Evolutionary conservation across 2,113 vertebrate species (phyloP).

Genomic region (Cariama cristata): DNA sequence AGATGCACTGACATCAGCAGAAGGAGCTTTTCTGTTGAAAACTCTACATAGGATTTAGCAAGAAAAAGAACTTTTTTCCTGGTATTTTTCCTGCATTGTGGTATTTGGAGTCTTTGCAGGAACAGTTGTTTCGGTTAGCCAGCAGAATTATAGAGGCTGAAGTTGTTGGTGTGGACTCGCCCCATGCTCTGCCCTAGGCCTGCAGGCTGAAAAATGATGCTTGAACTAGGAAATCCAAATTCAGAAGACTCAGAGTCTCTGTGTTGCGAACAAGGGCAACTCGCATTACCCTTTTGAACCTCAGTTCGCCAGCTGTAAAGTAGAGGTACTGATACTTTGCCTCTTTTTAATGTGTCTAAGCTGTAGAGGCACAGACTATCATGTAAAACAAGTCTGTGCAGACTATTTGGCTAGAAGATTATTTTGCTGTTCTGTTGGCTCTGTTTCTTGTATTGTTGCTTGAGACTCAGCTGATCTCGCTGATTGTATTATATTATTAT

Average conservation of each 20-base stretch:
- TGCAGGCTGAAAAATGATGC: neutral
- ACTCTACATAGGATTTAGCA: neutral
- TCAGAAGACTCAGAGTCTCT: neutral
- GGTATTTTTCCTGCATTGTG: neutral
- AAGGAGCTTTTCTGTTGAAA: neutral
- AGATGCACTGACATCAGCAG: neutral
- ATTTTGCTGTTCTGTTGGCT: neutral
- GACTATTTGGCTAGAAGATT: neutral
- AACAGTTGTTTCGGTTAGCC: accelerated
- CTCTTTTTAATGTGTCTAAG: neutral
- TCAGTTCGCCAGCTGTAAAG: neutral
- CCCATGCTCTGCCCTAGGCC: neutral
- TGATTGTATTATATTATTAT: neutral
- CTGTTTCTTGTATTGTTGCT: neutral
- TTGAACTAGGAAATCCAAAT: neutral
- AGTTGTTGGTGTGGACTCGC: neutral
- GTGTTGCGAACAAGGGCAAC: neutral
- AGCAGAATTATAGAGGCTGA: neutral
- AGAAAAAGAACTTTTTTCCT: neutral
- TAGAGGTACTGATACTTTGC: neutral
- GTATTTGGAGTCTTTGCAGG: neutral
- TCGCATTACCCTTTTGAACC: neutral
- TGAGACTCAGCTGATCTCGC: neutral
- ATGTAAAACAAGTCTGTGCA: neutral
- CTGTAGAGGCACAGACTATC: neutral